Evolutionary conservation across 2,888 invertebrate species (phyloP).

Genomic region (Leucophora obtusa): DNA sequence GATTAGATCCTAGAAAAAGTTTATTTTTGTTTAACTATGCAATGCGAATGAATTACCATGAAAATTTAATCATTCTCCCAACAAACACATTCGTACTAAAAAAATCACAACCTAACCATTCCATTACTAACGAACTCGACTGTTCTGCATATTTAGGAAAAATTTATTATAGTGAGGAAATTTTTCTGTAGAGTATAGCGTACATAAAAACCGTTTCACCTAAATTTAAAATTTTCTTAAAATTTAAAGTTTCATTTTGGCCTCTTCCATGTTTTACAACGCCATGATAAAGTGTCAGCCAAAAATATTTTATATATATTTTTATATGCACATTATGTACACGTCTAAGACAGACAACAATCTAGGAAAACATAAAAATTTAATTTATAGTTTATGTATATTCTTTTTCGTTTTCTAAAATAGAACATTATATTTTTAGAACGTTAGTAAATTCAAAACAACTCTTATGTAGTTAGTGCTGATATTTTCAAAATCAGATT

Average conservation of each 20-base stretch:
- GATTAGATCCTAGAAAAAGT: too few species aligned
- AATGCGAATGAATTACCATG: too few species aligned
- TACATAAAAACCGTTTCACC: neutral
- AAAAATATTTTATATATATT: constrained; percentile 29
- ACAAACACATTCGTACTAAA: too few species aligned
- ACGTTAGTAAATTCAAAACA: neutral
- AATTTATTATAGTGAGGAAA: too few species aligned
- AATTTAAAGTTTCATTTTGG: constrained; percentile 42
- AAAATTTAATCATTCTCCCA: too few species aligned
- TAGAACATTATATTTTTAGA: constrained; percentile 50
- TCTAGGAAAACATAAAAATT: constrained; percentile 31
- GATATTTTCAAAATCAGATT: constrained; percentile 23
- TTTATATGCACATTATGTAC: neutral
- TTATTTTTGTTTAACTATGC: too few species aligned
- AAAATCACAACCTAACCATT: too few species aligned
- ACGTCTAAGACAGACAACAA: constrained; percentile 1
- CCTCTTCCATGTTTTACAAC: constrained; percentile 44
- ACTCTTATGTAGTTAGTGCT: neutral
- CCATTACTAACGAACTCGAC: too few species aligned
- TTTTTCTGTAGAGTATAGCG: too few species aligned
- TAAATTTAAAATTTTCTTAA: constrained; percentile 10
- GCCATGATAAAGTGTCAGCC: constrained; percentile 50
- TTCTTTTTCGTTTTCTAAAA: constrained; percentile 22
- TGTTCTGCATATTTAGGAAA: too few species aligned
- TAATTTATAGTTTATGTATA: neutral